phyloP scores from a whole-genome alignment of 1,140 invertebrate genomes.

The Mesaphorura yosii region DNA sequence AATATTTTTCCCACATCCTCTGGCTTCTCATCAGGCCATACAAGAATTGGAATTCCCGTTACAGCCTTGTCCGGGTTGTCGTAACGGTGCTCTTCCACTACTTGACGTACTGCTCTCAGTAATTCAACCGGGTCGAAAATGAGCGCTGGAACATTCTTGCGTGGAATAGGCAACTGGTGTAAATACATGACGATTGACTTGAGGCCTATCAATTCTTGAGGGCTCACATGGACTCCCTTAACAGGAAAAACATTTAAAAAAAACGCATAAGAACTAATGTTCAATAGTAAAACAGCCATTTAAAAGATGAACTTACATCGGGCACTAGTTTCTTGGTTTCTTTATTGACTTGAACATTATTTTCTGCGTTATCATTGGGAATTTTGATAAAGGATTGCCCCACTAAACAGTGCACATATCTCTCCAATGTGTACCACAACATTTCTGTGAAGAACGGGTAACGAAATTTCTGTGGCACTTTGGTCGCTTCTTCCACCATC shows the following conservation, averaged over 20 bases:
- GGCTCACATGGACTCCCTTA: slow-evolving; percentile 37
- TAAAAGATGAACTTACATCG: slow-evolving; percentile 15
- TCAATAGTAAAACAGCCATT: not conserved
- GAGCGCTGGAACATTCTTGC: slow-evolving; percentile 84
- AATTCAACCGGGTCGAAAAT: slow-evolving; percentile 77
- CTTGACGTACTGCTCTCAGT: slow-evolving; percentile 71
- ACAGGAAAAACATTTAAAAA: slow-evolving; percentile 4
- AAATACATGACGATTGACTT: slow-evolving; percentile 87
- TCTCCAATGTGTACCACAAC: slow-evolving; percentile 91
- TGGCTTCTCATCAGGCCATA: slow-evolving; percentile 29
- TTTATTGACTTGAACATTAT: slow-evolving; percentile 12
- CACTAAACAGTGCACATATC: slow-evolving; percentile 77
- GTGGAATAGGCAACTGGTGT: slow-evolving; percentile 70
- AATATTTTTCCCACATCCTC: slow-evolving; percentile 17
- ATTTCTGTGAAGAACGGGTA: slow-evolving; percentile 97
- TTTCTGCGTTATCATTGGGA: slow-evolving; percentile 34
- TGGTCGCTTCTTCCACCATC: slow-evolving; percentile 85
- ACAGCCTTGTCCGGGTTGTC: slow-evolving; percentile 66
- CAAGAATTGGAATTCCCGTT: slow-evolving; percentile 37
- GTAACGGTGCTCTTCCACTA: slow-evolving; percentile 76
- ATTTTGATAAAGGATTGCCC: slow-evolving; percentile 67
- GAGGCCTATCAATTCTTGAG: slow-evolving; percentile 71
- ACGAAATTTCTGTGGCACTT: slow-evolving; percentile 90
- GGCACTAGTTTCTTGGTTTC: slow-evolving; percentile 15
- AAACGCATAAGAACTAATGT: not conserved